A percentile compares a stretch with the other conserved stretches of the same genome.
phyloP scores from a whole-genome alignment of 2,888 invertebrate genomes.

The Temnothorax rugatulus region DNA sequence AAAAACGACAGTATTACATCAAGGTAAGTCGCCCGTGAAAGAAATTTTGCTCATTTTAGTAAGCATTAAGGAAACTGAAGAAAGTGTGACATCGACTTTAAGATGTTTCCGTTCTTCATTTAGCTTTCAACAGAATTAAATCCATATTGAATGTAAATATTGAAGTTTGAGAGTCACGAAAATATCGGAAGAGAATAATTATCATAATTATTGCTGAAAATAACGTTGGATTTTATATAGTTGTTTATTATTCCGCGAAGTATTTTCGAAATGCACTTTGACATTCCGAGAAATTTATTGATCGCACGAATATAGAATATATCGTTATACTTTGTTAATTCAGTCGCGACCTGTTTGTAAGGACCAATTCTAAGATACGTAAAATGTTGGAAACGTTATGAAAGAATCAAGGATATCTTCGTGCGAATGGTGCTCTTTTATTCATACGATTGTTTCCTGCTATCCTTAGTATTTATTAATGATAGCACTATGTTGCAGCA shows the following conservation, averaged over 20 bases:
- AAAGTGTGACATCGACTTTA: constrained; percentile 9
- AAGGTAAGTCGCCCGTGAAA: not conserved
- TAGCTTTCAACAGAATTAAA: constrained; percentile 19
- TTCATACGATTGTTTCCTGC: not conserved
- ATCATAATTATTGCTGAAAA: constrained; percentile 14
- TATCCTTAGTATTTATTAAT: not conserved
- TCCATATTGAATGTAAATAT: constrained; percentile 8
- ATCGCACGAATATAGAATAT: constrained; percentile 16
- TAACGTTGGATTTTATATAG: constrained; percentile 32
- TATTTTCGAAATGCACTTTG: not conserved
- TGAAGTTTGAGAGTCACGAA: not conserved
- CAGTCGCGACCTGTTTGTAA: constrained; percentile 42
- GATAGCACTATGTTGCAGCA: not conserved
- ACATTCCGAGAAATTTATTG: constrained; percentile 26
- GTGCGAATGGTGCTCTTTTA: constrained; percentile 13
- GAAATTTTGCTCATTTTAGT: constrained; percentile 31
- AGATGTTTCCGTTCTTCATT: not conserved
- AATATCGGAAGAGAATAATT: not conserved
- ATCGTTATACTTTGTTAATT: constrained; percentile 20
- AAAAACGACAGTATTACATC: constrained; percentile 58
- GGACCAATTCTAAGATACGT: constrained; percentile 64
- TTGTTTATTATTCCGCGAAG: not conserved
- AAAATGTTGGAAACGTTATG: constrained; percentile 25
- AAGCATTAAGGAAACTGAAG: not conserved
- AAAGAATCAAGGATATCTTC: constrained; percentile 9